Evolutionary conservation across 2,888 invertebrate genomes (phyloP).

Genomic region (Heliconius erato): DNA sequence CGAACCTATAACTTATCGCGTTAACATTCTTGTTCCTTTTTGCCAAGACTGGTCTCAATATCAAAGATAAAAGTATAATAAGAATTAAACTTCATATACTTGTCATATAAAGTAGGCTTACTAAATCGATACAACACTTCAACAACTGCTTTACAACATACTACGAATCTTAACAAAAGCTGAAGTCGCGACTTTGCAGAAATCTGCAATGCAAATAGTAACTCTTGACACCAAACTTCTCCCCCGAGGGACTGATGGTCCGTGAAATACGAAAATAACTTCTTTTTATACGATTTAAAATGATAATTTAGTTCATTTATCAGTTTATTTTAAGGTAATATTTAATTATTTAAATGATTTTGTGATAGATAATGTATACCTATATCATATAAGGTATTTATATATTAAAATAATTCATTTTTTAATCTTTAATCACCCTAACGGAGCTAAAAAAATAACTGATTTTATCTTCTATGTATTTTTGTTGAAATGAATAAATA

Average conservation of each 20-base stretch:
- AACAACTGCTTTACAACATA: conserved; percentile 8
- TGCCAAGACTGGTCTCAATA: too few relatives aligned
- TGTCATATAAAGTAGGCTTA: not conserved
- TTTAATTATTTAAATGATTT: not conserved
- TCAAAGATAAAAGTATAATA: too few relatives aligned
- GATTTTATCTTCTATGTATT: too few relatives aligned
- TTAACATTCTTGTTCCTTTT: too few relatives aligned
- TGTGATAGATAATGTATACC: not conserved
- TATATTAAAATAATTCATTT: too few relatives aligned
- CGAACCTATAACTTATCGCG: too few relatives aligned
- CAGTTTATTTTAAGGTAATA: not conserved
- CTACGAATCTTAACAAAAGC: conserved; percentile 1
- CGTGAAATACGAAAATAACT: conserved; percentile 10
- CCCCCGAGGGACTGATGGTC: not conserved
- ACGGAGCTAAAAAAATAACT: too few relatives aligned
- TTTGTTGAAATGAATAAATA: too few relatives aligned
- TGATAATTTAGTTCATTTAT: not conserved
- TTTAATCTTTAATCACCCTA: too few relatives aligned
- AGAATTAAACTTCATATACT: too few relatives aligned
- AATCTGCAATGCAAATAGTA: conserved; percentile 25
- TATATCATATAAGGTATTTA: too few relatives aligned
- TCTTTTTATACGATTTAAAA: not conserved
- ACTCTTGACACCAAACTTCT: conserved; percentile 23
- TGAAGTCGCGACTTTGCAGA: conserved; percentile 9
- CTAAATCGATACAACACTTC: not conserved